Base-by-base conservation (phyloP, 2,113 vertebrate genomes). In the Equus quagga region DNA sequence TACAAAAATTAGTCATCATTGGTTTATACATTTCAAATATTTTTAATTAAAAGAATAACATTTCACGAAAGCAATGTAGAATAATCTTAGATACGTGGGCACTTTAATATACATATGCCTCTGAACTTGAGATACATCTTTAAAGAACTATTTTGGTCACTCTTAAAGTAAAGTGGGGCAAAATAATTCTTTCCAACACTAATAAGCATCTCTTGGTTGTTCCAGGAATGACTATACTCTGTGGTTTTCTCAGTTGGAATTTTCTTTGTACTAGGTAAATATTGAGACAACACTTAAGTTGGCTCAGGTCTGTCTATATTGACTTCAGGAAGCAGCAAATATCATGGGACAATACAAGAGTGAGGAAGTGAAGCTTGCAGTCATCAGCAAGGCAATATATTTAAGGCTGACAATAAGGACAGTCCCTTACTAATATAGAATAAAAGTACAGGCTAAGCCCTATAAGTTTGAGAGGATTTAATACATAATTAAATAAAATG, bases 401-500 rank as follows among this genome's bases (percentile, higher is more conserved):
- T 95, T 94, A 94, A 97, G 85, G 96, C 3, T 17, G 8, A n/a
- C 78, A 89, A 18, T 2, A 28, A 80, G 75, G 36, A 95, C 51
- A 67, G 73, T 94, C 8, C 70, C 10, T 28, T 36, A 23, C 88
- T 64, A 84, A 49, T 13, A 24, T 4, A 91, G 46, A 96, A 72
- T 54, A 85, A 41, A 46, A 24, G 21, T 46, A 73, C 17, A 97
- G 62, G 54, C 17, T 91, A 96, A 79, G 94, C 24, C 80, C 80
- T 73, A 89, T 31, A 97, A 81, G 18, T 72, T 88, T 73, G 84
- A 65, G 91, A 95, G 70, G 64, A 87, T 46, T 95, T 96, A 93
- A 92, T 28, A 96, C 65, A 91, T n/a, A 95, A 98, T 33, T 96
- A 49, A 79, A 70, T 11, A 90, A 97, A 98, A 95, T 41, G 12